phyloP scores from a whole-genome alignment of 23 tunicate species.

The Ciona savignyi region DNA sequence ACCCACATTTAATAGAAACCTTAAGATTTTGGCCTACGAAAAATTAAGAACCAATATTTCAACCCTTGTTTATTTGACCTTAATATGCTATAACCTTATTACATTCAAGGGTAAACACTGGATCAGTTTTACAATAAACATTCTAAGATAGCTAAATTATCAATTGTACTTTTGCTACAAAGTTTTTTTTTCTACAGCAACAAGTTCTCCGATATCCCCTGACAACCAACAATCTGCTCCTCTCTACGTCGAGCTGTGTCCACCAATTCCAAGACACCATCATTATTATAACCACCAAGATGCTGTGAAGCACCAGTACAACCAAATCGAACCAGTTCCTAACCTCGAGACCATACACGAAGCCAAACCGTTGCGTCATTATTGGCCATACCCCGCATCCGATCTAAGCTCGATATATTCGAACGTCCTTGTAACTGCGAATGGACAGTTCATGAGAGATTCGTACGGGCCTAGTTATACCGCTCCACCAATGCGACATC shows the following conservation, averaged over 20 bases:
- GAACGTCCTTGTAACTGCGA: conserved; percentile 14
- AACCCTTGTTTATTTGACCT: too few species aligned
- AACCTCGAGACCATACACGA: conserved; percentile 28
- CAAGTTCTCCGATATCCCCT: neutral
- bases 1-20: too few species aligned
- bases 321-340: neutral
- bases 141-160: too few species aligned
- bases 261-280: conserved; percentile 3
- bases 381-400: conserved; percentile 39
- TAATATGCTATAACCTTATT: too few species aligned
- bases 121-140: too few species aligned
- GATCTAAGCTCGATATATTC: conserved; percentile 60
- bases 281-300: neutral
- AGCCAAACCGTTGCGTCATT: conserved; percentile 20
- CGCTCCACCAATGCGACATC: conserved; percentile 4
- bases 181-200: neutral
- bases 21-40: too few species aligned
- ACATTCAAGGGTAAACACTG: too few species aligned
- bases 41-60: too few species aligned
- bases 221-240: neutral
- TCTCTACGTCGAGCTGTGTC: conserved; percentile 28
- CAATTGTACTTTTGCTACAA: too few species aligned
- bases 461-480: neutral
- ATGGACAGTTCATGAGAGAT: neutral
- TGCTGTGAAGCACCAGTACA: neutral